Percentiles rank a stretch among this genome's conserved stretches.
Evolutionary conservation across 2,888 invertebrate genomes (phyloP).

Genomic region (Xanthorhoe spadicearia): DNA sequence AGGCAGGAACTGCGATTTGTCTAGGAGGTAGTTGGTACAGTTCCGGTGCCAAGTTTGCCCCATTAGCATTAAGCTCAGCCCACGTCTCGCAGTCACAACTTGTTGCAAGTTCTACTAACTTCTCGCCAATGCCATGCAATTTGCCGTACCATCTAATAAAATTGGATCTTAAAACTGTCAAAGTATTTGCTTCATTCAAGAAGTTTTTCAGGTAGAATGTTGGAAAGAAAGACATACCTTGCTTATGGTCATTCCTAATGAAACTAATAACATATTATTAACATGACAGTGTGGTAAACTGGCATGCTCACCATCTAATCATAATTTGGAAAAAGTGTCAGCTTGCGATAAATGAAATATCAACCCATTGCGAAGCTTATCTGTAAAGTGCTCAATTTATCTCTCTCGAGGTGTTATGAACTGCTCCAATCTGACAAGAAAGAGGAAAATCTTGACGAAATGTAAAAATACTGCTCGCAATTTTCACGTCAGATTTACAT

Average conservation of each 20-base stretch:
- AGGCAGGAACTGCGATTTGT: constrained; percentile 45
- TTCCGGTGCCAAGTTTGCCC: constrained; percentile 54
- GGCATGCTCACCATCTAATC: not conserved
- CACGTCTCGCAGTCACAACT: constrained; percentile 58
- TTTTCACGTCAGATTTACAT: constrained; percentile 7
- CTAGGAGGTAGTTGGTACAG: constrained; percentile 48
- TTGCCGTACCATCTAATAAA: constrained; percentile 49
- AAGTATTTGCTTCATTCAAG: constrained; percentile 15
- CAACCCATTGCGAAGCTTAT: constrained; percentile 32
- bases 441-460: constrained; percentile 30
- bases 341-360: constrained; percentile 24
- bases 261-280: too few species aligned
- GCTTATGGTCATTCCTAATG: too few species aligned
- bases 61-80: constrained; percentile 62
- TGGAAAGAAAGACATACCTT: too few species aligned
- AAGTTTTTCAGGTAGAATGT: constrained; percentile 2
- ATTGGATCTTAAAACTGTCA: constrained; percentile 34
- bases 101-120: constrained; percentile 63
- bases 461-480: constrained; percentile 20
- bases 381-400: constrained; percentile 34
- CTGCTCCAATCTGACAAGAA: constrained; percentile 30
- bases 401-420: constrained; percentile 31
- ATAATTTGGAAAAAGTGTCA: not conserved
- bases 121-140: constrained; percentile 52
- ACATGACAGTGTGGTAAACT: too few species aligned